Base-by-base conservation (phyloP, 1,140 invertebrate species). In the Ips nitidus region DNA sequence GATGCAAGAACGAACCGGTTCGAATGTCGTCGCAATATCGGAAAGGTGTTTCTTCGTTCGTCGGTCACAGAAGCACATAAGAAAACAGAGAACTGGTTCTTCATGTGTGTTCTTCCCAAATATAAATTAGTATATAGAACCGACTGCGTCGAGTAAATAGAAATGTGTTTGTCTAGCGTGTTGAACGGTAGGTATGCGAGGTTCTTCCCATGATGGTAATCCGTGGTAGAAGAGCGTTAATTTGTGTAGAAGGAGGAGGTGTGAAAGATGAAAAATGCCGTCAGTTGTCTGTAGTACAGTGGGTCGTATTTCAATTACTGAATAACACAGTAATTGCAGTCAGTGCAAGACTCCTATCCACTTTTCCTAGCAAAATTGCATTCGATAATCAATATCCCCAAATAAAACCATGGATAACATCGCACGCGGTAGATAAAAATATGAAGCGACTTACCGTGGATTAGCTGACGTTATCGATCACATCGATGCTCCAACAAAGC, bases 51-150 rank as follows among this genome's bases (percentile, higher is more conserved):
- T 59, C 38, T 41, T 43, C 57, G 42, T n/a, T 59, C 8, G 37
- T 37, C 53, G 62, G 40, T 52, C 52, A 64, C 62, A 55, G 50
- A 52, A 64, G 64, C 56, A 66, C 52, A 42, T 56, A 65, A 41
- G 62, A 65, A 53, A 53, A 66, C 45, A 42, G 38, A 68, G 43
- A 68, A 68, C 66, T 52, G 52, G 66, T 68, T 68, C 52, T 61
- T 40, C 45, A 6, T 61, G 50, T 60, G 66, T 68, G 66, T 68
- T 68, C 66, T 55, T 39, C 38, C 47, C 55, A 68, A 68, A 68
- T 61, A 68, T 68, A 68, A 68, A 68, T 68, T 68, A 68, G 66
- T 68, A 47, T 22, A 22, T 22, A 50, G 57, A 68, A 61, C 42
- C 66, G 61, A 68, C 57, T 60, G 52, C 58, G 66, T 53, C 57